Evolutionary conservation across 2,113 vertebrate genomes (phyloP).

Genomic region (Pangasianodon hypophthalmus): DNA sequence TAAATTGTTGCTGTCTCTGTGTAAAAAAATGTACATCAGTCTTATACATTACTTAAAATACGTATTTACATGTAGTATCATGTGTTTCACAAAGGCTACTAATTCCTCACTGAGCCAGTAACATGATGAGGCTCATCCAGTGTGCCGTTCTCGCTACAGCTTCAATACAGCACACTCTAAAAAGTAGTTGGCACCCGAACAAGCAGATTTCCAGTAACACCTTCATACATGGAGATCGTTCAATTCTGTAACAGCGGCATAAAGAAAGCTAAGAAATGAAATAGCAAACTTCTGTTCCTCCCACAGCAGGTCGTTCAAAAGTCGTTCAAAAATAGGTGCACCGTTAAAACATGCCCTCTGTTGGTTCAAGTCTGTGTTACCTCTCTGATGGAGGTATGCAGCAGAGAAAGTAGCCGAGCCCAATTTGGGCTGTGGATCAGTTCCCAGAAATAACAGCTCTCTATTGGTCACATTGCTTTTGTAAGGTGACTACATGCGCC

Average conservation of each 20-base stretch:
- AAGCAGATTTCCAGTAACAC: constrained; percentile 35
- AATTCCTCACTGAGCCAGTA: constrained; percentile 21
- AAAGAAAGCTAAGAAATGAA: background rate
- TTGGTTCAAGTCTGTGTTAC: constrained; percentile 29
- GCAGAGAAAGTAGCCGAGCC: constrained; percentile 15
- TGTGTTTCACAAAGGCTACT: constrained; percentile 24
- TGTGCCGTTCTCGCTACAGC: constrained; percentile 20
- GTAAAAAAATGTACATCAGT: constrained; percentile 53
- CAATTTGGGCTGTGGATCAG: constrained; percentile 45
- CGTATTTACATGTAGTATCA: constrained; percentile 65
- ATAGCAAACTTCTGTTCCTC: background rate
- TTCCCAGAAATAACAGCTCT: constrained; percentile 38
- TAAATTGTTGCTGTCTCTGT: constrained; percentile 42
- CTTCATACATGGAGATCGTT: constrained; percentile 34
- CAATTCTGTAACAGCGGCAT: constrained; percentile 5
- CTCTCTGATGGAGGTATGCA: constrained; percentile 4
- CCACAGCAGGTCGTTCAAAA: constrained; percentile 16
- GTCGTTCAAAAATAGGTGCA: background rate
- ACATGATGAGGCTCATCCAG: constrained; percentile 1
- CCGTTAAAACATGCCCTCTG: background rate
- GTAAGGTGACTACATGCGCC: background rate
- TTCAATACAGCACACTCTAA: constrained; percentile 39
- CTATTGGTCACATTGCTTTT: constrained; percentile 26
- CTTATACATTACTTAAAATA: constrained; percentile 62
- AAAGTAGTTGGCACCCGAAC: constrained; percentile 40